These are phyloP conservation scores for Thunnus maccoyii DNA, from an alignment of 2,113 vertebrate genomes.

Conservation along the genomic window DNA sequence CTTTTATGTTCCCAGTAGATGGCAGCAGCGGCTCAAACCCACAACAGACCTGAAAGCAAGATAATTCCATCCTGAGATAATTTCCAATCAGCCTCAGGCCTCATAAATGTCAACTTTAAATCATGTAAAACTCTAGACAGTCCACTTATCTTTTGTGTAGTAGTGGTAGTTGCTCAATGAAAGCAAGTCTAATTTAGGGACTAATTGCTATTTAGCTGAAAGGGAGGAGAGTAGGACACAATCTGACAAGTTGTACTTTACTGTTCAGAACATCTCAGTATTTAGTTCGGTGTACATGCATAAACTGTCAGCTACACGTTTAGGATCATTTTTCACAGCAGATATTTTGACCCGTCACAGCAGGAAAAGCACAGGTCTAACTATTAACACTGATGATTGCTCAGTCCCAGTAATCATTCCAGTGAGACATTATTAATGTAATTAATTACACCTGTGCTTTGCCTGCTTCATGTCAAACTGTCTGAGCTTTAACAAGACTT, in stretches of 20 bases:
- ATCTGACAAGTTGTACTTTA: neutral
- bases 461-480: neutral
- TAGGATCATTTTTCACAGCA: neutral
- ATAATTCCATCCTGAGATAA: neutral
- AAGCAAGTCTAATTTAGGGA: conserved; percentile 19
- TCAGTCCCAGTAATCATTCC: neutral
- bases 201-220: conserved; percentile 10
- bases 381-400: neutral
- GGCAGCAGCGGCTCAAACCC: conserved; percentile 56
- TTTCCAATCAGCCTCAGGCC: conserved; percentile 11
- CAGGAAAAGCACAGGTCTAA: neutral
- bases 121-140: neutral
- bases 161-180: conserved; percentile 9
- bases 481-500: too few species aligned
- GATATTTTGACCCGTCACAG: neutral
- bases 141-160: neutral
- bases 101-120: conserved; percentile 29
- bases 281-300: neutral
- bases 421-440: too few species aligned
- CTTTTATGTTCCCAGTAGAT: conserved; percentile 49
- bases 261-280: neutral
- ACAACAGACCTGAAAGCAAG: neutral
- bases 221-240: neutral
- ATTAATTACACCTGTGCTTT: neutral
- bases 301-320: neutral